Conservation (phyloP, 2,113 vertebrate genomes). For the Oryzias celebensis region DNA sequence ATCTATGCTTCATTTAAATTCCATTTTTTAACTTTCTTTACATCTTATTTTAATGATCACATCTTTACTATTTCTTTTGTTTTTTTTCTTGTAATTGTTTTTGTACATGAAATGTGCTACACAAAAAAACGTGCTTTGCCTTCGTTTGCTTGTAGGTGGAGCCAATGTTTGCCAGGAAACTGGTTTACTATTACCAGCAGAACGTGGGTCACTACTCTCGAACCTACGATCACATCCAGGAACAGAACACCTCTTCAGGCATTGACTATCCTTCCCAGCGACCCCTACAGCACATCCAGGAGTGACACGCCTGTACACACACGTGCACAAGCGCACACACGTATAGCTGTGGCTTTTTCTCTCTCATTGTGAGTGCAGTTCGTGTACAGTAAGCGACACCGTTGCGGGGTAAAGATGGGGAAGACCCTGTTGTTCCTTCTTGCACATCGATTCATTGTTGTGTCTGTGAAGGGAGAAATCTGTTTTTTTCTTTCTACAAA, state of each 20-base stretch:
- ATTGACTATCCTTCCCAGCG: slow-evolving; percentile 83
- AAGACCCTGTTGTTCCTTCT: slow-evolving; percentile 59
- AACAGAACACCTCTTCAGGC: slow-evolving; percentile 74
- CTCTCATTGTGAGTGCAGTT: slow-evolving; percentile 38
- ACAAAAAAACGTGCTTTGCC: background rate
- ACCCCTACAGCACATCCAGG: slow-evolving; percentile 87
- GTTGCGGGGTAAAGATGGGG: slow-evolving; percentile 57
- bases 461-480: slow-evolving; percentile 23
- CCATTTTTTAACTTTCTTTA: too few species aligned
- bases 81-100: too few species aligned
- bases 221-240: slow-evolving; percentile 83
- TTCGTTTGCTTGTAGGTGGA: slow-evolving; percentile 82
- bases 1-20: too few species aligned
- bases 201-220: slow-evolving; percentile 87
- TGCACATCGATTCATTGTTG: slow-evolving; percentile 31
- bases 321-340: background rate
- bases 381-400: slow-evolving; percentile 61
- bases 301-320: slow-evolving; percentile 63
- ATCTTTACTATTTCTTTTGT: too few species aligned
- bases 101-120: too few species aligned
- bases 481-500: slow-evolving; percentile 24
- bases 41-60: too few species aligned
- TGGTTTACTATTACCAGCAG: slow-evolving; percentile 89
- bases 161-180: slow-evolving; percentile 91
- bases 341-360: slow-evolving; percentile 45